Evolutionary conservation across 2,888 invertebrate species (phyloP), one percentile per base, ranked within the genome.

Genomic region (Cinara cedri): DNA sequence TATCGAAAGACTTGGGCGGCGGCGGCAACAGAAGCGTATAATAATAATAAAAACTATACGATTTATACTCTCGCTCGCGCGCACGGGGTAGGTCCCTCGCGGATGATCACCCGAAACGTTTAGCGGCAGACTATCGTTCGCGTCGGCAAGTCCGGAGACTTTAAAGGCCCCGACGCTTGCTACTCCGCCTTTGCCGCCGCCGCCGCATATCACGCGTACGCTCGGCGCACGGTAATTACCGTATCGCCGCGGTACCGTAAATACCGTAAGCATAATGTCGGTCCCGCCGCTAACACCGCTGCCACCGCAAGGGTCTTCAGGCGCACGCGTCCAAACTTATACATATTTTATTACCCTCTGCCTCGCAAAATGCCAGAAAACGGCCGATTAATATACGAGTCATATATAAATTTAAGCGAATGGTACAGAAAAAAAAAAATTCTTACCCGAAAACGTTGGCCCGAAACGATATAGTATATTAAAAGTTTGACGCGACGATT

Each of bases 81-180:
- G 42, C 16, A 14, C 1, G 21, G 16, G 9, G 34, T 34, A 34
- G 19, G 19, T 57, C 57, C n/a, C 46, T 26, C 19, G 49, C 26
- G 49, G 60, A 62, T 49, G 62, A 10, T 72, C 72, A 49, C 49
- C 26, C 60, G 26, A 62, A 72, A 62, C 72, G 72, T 57, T 60
- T 60, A 62, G 62, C 72, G 72, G 60, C 11, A 14, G 72, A 72
- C 72, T 62, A 49, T 34, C 72, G 72, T 72, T 26, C 57, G 4
- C 26, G 60, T 60, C 49, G 60, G 49, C 62, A 11, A 19, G 46
- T 72, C 72, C 60, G 60, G 26, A 60, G 49, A 72, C 72, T 60
- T 19, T 26, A 19, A 49, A 49, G 19, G 26, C 34, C 4, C 34
- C n/a, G 9, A n/a, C 14, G 46, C 46, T 10, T 14, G 2, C 21